Base-by-base conservation (phyloP, 2,888 invertebrate species). In the Drosophila colorata region DNA sequence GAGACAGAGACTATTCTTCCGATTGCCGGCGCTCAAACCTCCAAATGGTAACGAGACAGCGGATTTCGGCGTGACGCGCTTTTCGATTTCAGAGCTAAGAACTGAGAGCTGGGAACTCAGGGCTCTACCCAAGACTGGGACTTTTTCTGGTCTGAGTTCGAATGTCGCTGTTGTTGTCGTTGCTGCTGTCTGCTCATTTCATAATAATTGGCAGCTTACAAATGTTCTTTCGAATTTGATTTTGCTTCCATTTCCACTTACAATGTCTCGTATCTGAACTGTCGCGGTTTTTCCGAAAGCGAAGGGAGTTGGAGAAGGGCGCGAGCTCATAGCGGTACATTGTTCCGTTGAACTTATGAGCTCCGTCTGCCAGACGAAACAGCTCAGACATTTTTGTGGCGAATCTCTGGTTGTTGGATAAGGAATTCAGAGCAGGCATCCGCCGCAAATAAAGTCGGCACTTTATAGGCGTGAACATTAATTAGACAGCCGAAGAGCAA, bases 161-260 rank as follows among this genome's bases (percentile, higher is more conserved):
- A 77, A 80, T 86, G 83, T 83, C 80, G 72, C 83, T 67, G 68
- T 55, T 69, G 74, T 68, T 60, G 46, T 31, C 33, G 46, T 2
- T 44, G 55, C 33, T 63, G 51, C 66, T 69, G 77, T 75, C 82
- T 75, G 47, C 51, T 67, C 67, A 69, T 81, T 83, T 83, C 83
- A 83, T 83, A 83, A 83, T 83, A 83, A 83, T 83, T 83, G 87
- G 87, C 83, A 83, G 84, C 81, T 83, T 84, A 80, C 84, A 84
- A 83, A 83, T 83, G 81, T 83, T 80, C 79, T 84, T 84, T 83
- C 47, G 74, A 74, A 74, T 83, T 83, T 84, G 81, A 86, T 86
- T 72, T 74, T 48, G 55, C 55, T 68, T 68, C 82, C 52, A 72
- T 67, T 66, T 75, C 65, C 35, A 68, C 51, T 78, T 55, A 52